phyloP scores from a whole-genome alignment of 2,113 vertebrate genomes.

The Melospiza melodia region DNA sequence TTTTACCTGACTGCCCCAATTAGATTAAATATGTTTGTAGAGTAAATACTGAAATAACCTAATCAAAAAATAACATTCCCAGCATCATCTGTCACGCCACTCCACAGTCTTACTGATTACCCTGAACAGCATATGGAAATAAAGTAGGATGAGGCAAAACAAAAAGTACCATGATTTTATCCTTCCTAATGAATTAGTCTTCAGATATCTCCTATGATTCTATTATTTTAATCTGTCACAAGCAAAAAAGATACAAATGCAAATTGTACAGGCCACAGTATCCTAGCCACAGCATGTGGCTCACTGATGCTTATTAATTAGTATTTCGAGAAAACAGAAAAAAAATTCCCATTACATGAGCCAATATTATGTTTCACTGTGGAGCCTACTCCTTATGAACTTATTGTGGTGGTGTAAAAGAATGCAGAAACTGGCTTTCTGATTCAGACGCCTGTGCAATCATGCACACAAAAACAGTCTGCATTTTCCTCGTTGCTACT shows the following conservation, averaged over 20 bases:
- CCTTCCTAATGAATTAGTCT: constrained; percentile 20
- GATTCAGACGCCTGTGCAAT: not conserved
- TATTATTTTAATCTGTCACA: not conserved
- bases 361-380: not conserved
- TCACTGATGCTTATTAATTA: not conserved
- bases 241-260: constrained; percentile 25
- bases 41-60: constrained; percentile 10
- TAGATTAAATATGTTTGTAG: not conserved
- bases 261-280: not conserved
- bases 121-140: not conserved
- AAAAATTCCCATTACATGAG: not conserved
- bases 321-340: not conserved
- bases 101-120: not conserved
- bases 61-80: not conserved
- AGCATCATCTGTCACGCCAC: not conserved
- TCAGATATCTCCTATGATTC: constrained; percentile 16
- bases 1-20: not conserved
- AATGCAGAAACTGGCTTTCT: not conserved
- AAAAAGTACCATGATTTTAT: not conserved
- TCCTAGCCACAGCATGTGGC: not conserved
- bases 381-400: not conserved
- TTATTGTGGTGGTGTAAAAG: not conserved
- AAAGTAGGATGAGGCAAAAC: not conserved
- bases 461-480: not conserved
- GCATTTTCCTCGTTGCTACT: not conserved